Percentiles rank a stretch among this genome's conserved stretches.
Evolutionary conservation across 1,140 invertebrate species (phyloP).

Genomic region (Contarinia nasturtii): DNA sequence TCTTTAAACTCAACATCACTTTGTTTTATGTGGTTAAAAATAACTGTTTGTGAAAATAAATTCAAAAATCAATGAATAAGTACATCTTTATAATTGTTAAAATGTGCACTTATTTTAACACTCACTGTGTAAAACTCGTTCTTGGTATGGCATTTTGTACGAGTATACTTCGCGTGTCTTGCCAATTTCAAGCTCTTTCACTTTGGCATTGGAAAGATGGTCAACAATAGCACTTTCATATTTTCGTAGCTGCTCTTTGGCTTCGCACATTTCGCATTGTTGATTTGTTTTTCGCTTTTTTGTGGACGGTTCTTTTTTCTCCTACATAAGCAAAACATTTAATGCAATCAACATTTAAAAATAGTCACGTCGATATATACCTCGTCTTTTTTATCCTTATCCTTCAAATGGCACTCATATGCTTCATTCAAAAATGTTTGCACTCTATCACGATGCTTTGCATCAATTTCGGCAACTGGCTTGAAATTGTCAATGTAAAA

Average conservation of each 20-base stretch:
- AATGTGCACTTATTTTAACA: not conserved
- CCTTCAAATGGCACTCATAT: constrained; percentile 45
- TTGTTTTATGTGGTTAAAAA: constrained; percentile 9
- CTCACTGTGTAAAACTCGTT: constrained; percentile 31
- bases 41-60: constrained; percentile 11
- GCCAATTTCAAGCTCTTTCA: constrained; percentile 15
- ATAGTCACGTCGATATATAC: not conserved
- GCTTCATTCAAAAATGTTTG: constrained; percentile 30
- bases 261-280: constrained; percentile 23
- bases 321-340: not conserved
- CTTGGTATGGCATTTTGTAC: constrained; percentile 30
- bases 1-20: constrained; percentile 14
- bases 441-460: not conserved
- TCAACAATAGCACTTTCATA: constrained; percentile 33
- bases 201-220: not conserved
- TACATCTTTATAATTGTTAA: constrained; percentile 4
- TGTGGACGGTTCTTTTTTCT: not conserved
- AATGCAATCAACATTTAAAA: not conserved
- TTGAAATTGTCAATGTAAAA: constrained; percentile 3
- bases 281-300: constrained; percentile 5
- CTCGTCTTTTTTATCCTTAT: constrained; percentile 8
- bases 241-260: constrained; percentile 27
- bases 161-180: constrained; percentile 22
- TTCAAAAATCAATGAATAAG: constrained; percentile 13
- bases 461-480: constrained; percentile 8